Evolutionary conservation across 1,140 invertebrate species (phyloP).

Genomic region (Galendromus occidentalis): DNA sequence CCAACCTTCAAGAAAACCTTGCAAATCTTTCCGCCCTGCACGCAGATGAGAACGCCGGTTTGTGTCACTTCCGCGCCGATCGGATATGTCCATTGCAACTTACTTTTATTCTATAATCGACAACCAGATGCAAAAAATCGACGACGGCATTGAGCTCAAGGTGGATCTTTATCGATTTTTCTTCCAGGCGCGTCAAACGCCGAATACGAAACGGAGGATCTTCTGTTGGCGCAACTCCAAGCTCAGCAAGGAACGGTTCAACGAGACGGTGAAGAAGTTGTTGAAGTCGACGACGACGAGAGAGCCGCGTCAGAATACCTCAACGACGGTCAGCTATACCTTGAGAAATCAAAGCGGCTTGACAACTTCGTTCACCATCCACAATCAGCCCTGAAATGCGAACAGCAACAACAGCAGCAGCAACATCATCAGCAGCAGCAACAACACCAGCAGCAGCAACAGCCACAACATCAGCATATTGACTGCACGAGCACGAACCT

Average conservation of each 20-base stretch:
- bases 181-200: slow-evolving; percentile 7
- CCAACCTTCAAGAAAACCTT: background rate
- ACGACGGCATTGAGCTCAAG: too few relatives aligned
- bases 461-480: background rate
- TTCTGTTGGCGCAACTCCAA: slow-evolving; percentile 5
- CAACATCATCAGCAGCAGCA: background rate
- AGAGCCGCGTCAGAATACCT: background rate
- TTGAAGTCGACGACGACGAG: background rate
- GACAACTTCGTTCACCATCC: background rate
- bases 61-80: too few relatives aligned
- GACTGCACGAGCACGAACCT: slow-evolving; percentile 4
- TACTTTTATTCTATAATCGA: too few relatives aligned
- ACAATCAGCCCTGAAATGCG: too few relatives aligned
- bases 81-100: background rate
- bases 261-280: background rate
- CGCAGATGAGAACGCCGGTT: slow-evolving; percentile 1
- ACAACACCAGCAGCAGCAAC: background rate
- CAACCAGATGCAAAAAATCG: too few relatives aligned
- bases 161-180: too few relatives aligned
- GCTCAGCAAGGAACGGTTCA: background rate
- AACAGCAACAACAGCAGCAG: background rate
- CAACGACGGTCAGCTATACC: background rate
- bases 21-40: background rate
- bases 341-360: slow-evolving; percentile 1
- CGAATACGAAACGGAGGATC: slow-evolving; percentile 5